phyloP scores from a whole-genome alignment of 2,888 invertebrate species.

The Drosophila mettleri region DNA sequence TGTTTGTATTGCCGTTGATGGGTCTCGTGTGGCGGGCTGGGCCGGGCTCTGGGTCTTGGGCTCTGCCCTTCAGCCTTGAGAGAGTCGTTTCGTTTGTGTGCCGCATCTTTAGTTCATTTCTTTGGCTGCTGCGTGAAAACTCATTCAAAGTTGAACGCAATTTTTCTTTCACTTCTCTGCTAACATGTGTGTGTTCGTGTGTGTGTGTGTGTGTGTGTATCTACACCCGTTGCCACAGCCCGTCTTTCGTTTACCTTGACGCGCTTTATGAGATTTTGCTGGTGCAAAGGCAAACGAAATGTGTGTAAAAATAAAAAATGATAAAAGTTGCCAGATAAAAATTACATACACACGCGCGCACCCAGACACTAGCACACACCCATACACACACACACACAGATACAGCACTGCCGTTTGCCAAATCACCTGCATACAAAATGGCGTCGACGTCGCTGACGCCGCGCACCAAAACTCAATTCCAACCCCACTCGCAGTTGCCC shows the following conservation, averaged over 20 bases:
- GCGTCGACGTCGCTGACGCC: slow-evolving; percentile 35
- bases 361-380: slow-evolving; percentile 14
- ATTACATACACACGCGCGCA: slow-evolving; percentile 60
- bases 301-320: slow-evolving; percentile 79
- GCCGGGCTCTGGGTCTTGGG: neutral
- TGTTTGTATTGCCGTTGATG: slow-evolving; percentile 46
- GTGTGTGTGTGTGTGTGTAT: slow-evolving; percentile 6
- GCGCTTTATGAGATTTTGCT: slow-evolving; percentile 56
- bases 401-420: slow-evolving; percentile 50
- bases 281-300: slow-evolving; percentile 66
- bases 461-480: slow-evolving; percentile 73
- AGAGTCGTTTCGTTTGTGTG: slow-evolving; percentile 48
- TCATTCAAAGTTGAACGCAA: slow-evolving; percentile 71
- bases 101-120: slow-evolving; percentile 34
- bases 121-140: slow-evolving; percentile 62
- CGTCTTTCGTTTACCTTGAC: slow-evolving; percentile 64
- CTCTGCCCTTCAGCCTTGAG: slow-evolving; percentile 53
- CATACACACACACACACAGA: slow-evolving; percentile 20
- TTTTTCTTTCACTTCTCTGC: slow-evolving; percentile 59
- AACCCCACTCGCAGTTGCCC: slow-evolving; percentile 42
- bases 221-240: neutral
- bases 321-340: slow-evolving; percentile 82
- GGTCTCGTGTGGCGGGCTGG: neutral
- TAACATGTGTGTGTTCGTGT: slow-evolving; percentile 10
- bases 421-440: slow-evolving; percentile 78